phyloP scores from a whole-genome alignment of 2,797 vertebrate genomes.

The Brachymystax lenok region DNA sequence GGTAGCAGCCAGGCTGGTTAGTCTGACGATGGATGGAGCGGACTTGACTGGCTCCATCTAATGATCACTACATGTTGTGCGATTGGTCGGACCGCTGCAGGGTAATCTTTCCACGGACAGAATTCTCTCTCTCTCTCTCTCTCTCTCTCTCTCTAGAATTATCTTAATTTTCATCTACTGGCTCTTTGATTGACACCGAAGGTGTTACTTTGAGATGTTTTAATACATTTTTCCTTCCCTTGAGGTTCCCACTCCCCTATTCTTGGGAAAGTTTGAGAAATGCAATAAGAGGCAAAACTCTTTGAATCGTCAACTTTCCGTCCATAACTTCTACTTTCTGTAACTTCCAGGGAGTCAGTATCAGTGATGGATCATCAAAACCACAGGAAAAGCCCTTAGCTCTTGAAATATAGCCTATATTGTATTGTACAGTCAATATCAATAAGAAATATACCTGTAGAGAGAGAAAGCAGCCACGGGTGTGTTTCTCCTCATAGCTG shows the following conservation, averaged over 20 bases:
- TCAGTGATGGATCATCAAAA: slow-evolving; percentile 58
- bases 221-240: slow-evolving; percentile 64
- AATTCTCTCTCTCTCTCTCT: slow-evolving; percentile 4
- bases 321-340: slow-evolving; percentile 37
- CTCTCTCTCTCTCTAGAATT: slow-evolving; percentile 50
- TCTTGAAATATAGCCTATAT: slow-evolving; percentile 13
- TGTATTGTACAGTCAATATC: background rate
- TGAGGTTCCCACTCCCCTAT: slow-evolving; percentile 35
- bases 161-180: slow-evolving; percentile 60
- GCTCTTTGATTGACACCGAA: slow-evolving; percentile 73
- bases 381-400: slow-evolving; percentile 30
- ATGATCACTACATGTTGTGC: slow-evolving; percentile 57
- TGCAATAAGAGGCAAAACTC: slow-evolving; percentile 52
- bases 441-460: slow-evolving; percentile 48
- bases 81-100: slow-evolving; percentile 67
- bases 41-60: slow-evolving; percentile 41
- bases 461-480: slow-evolving; percentile 5
- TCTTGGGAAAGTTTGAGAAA: slow-evolving; percentile 54
- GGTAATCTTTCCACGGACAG: slow-evolving; percentile 51
- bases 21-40: slow-evolving; percentile 26
- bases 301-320: slow-evolving; percentile 50
- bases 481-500: slow-evolving; percentile 47
- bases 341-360: slow-evolving; percentile 40
- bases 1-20: slow-evolving; percentile 26
- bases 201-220: slow-evolving; percentile 71